Percentiles rank a stretch among this genome's conserved stretches.
These are phyloP conservation scores for Chymomyza costata DNA, from an alignment of 1,140 invertebrate genomes.

Conservation along the genomic window DNA sequence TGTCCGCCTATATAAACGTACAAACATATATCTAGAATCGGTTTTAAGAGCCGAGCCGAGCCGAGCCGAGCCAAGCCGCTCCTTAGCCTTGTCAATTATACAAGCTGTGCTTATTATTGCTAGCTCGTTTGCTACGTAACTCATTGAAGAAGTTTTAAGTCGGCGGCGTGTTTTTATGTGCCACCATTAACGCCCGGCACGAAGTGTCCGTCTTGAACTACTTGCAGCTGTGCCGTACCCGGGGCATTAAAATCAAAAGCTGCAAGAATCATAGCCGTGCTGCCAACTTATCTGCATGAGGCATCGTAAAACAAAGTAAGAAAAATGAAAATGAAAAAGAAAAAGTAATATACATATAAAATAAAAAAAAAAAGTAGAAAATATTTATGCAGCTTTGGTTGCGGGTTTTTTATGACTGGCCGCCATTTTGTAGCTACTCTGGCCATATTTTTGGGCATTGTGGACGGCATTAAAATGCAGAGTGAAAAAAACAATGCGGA, in stretches of 20 bases:
- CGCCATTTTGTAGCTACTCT: conserved; percentile 24
- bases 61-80: too few relatives aligned
- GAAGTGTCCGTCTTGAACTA: conserved; percentile 29
- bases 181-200: conserved; percentile 43
- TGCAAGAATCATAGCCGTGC: conserved; percentile 38
- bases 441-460: too few relatives aligned
- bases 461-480: conserved; percentile 9
- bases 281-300: conserved; percentile 7
- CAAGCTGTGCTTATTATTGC: conserved; percentile 48
- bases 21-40: too few relatives aligned
- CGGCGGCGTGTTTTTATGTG: conserved; percentile 28
- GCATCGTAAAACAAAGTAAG: conserved; percentile 66
- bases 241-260: conserved; percentile 32
- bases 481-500: too few relatives aligned
- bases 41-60: too few relatives aligned
- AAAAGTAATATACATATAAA: too few relatives aligned
- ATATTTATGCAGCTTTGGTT: conserved; percentile 59
- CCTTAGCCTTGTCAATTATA: too few relatives aligned
- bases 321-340: too few relatives aligned
- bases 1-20: too few relatives aligned
- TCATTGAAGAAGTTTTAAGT: conserved; percentile 20
- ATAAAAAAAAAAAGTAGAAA: conserved; percentile 49
- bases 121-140: conserved; percentile 5
- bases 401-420: conserved; percentile 40
- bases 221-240: conserved; percentile 44